phyloP scores from a whole-genome alignment of 2,888 invertebrate species.

The Cenopis cana region DNA sequence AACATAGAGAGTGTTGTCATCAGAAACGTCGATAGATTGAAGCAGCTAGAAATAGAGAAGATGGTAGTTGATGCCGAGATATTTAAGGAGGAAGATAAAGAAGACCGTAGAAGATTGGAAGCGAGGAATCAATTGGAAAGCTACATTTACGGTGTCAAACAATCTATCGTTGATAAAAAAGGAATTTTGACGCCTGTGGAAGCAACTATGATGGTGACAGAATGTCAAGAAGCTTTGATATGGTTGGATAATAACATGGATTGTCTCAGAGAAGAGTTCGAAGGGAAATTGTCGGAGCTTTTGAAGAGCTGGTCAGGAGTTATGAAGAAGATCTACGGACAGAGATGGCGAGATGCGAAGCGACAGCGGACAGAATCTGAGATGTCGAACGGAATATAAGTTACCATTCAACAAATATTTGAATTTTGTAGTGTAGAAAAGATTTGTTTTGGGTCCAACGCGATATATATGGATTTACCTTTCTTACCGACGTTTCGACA shows the following conservation, averaged over 20 bases:
- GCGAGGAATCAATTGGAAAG: constrained; percentile 69
- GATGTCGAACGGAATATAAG: constrained; percentile 19
- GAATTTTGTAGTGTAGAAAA: background rate
- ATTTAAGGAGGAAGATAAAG: constrained; percentile 64
- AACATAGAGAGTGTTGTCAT: constrained; percentile 61
- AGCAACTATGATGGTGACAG: constrained; percentile 56
- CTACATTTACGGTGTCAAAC: constrained; percentile 65
- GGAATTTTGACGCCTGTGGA: constrained; percentile 57
- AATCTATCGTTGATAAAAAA: constrained; percentile 57
- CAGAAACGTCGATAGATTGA: constrained; percentile 61
- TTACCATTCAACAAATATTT: constrained; percentile 50
- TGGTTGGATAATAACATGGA: constrained; percentile 68
- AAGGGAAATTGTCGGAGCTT: constrained; percentile 64
- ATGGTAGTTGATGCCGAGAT: constrained; percentile 67
- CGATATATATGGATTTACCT: too few species aligned
- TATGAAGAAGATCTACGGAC: constrained; percentile 58
- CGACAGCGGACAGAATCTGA: constrained; percentile 56
- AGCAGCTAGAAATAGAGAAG: constrained; percentile 59
- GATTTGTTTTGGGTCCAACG: too few species aligned
- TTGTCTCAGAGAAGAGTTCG: constrained; percentile 65
- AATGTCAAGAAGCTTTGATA: constrained; percentile 59
- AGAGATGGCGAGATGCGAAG: constrained; percentile 56
- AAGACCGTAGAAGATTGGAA: constrained; percentile 64
- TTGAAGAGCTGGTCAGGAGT: constrained; percentile 62
- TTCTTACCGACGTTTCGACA: too few species aligned